phyloP scores from a whole-genome alignment of 2,113 vertebrate species.

The Bombycilla garrulus region DNA sequence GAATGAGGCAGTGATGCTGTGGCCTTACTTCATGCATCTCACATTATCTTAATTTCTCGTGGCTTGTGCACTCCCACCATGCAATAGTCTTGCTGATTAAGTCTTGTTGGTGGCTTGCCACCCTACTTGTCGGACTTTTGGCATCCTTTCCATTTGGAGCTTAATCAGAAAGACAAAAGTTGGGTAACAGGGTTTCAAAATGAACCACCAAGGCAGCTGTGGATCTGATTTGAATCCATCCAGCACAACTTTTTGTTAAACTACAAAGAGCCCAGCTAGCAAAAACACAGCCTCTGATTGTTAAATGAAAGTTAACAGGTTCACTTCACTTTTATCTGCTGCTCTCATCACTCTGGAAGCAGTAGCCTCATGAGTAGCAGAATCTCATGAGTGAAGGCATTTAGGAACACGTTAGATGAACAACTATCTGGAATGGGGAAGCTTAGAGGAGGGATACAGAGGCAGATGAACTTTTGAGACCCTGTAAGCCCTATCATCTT shows the following conservation, averaged over 20 bases:
- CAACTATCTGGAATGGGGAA: background rate
- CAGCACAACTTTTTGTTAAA: background rate
- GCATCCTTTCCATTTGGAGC: background rate
- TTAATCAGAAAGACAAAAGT: background rate
- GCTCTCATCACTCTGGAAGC: background rate
- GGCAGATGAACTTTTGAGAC: background rate
- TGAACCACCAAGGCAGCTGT: rapidly evolving
- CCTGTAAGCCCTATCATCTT: background rate
- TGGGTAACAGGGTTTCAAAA: background rate
- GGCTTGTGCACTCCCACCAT: background rate
- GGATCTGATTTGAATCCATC: background rate
- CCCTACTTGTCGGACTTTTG: background rate
- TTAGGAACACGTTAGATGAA: background rate
- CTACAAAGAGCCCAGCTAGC: background rate
- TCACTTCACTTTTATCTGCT: background rate
- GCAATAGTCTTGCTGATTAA: background rate
- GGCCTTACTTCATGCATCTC: background rate
- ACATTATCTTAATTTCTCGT: background rate
- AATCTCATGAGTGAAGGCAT: background rate
- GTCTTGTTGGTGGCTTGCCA: background rate
- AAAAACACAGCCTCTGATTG: background rate
- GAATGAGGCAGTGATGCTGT: background rate
- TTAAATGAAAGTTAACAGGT: background rate
- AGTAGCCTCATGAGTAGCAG: background rate
- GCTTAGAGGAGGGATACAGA: background rate